phyloP scores from a whole-genome alignment of 2,888 invertebrate species.

The Drosophila meridionalis region DNA sequence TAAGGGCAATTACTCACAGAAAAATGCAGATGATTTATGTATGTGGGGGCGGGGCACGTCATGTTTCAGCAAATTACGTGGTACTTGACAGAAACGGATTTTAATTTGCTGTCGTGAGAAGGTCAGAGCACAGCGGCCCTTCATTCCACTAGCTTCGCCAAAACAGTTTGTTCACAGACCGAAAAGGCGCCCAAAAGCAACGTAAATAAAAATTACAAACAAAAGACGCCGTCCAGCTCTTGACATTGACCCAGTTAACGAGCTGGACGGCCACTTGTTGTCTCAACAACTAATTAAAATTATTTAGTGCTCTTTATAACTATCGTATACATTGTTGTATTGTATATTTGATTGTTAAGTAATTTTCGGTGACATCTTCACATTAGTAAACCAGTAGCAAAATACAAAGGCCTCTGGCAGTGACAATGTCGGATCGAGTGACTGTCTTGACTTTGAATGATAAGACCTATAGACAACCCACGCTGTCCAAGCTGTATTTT shows the following conservation, averaged over 20 bases:
- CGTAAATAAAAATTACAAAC: conserved; percentile 18
- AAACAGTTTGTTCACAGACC: conserved; percentile 46
- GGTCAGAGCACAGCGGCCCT: conserved; percentile 52
- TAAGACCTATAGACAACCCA: conserved; percentile 23
- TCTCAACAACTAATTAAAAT: conserved; percentile 70
- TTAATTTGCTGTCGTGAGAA: conserved; percentile 44
- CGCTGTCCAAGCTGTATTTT: conserved; percentile 26
- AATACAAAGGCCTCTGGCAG: conserved; percentile 23
- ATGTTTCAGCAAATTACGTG: conserved; percentile 74
- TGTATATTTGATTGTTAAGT: conserved; percentile 28
- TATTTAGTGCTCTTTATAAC: conserved; percentile 51
- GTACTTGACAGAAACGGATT: conserved; percentile 64
- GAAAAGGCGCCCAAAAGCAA: conserved; percentile 59
- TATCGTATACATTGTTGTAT: conserved; percentile 14
- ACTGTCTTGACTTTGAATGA: conserved; percentile 48
- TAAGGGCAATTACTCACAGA: conserved; percentile 58
- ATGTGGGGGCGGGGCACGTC: conserved; percentile 60
- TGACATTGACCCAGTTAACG: conserved; percentile 77
- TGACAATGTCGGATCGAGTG: conserved; percentile 24
- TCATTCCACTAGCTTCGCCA: conserved; percentile 25
- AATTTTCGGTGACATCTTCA: conserved; percentile 58
- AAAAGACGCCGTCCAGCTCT: conserved; percentile 43
- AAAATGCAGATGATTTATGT: conserved; percentile 56
- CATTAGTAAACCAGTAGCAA: conserved; percentile 20
- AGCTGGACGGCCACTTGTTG: conserved; percentile 51